Evolutionary conservation across 1,140 invertebrate species (phyloP), one percentile per base, ranked within the genome.

Genomic region (Listronotus bonariensis): DNA sequence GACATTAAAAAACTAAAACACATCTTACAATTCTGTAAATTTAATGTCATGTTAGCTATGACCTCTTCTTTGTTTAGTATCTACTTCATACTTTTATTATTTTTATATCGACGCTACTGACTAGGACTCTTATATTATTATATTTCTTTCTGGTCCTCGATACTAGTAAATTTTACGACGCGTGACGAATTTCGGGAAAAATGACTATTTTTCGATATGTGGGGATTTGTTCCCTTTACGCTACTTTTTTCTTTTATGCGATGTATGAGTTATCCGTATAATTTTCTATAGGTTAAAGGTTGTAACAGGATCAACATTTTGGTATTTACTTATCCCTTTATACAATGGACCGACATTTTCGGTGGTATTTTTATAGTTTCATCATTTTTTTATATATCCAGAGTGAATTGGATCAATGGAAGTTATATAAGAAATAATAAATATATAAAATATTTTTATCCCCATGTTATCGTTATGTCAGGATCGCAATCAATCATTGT

Each of bases 141-240:
- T 55, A 26, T 56, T 31, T 45, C 26, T 56, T 43, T 56, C 18
- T n/a, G 17, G 17, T 26, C 34, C 34, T 26, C n/a, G 14, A 56
- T 20, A 34, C 45, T 12, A 31, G 56, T 48, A 17, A 41, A 59
- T 34, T 46, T 49, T 43, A 46, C 26, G 31, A 15, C 46, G n/a
- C 56, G 41, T 59, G 45, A 59, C 56, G 56, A 48, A 59, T 59
- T 18, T 59, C 14, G 12, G 43, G 17, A n/a, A 48, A 59, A 59
- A 59, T 59, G 31, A 31, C 56, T 61, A 48, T 61, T 61, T 60
- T 53, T 61, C 34, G 32, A 53, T 61, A 51, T 61, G 26, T 15
- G 31, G 49, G 59, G 59, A 61, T 61, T 52, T 61, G 17, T 61
- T 18, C 34, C 36, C 38, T 32, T 4, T 15, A 20, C 38, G 40